Conservation (phyloP, 1,140 invertebrate species). For the Leucophenga varia region DNA sequence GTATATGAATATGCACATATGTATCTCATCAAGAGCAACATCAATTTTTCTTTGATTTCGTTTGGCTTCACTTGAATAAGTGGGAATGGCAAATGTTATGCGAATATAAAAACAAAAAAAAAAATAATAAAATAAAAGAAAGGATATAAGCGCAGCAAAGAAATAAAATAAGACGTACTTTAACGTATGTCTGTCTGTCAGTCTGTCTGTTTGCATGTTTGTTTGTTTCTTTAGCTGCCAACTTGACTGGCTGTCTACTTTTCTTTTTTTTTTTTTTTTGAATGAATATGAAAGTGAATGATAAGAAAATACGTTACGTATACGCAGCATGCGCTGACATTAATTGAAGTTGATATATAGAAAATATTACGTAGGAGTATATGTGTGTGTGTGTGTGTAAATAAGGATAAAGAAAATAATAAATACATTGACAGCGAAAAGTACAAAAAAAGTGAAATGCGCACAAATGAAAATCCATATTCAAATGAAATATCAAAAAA, state of each 20-base stretch:
- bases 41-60: constrained; percentile 40
- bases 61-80: constrained; percentile 41
- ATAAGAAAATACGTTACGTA: constrained; percentile 44
- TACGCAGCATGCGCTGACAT: constrained; percentile 32
- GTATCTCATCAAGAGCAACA: constrained; percentile 34
- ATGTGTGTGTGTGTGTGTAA: constrained; percentile 1
- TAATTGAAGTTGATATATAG: constrained; percentile 50
- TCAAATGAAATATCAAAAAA: no score
- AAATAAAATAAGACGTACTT: no score
- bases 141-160: constrained; percentile 32
- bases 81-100: constrained; percentile 24
- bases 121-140: constrained; percentile 15
- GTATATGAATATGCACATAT: constrained; percentile 1
- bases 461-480: no score
- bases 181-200: background rate
- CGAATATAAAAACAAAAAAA: constrained; percentile 17
- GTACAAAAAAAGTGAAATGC: no score
- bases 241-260: constrained; percentile 43
- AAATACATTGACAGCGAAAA: no score
- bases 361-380: constrained; percentile 40
- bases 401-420: constrained; percentile 26
- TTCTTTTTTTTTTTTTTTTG: no score
- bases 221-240: constrained; percentile 16
- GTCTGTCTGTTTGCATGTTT: constrained; percentile 16
- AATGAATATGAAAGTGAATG: no score